A percentile compares a stretch with the other conserved stretches of the same genome.
phyloP scores from a whole-genome alignment of 1,140 invertebrate species.

The Bombus waltoni region DNA sequence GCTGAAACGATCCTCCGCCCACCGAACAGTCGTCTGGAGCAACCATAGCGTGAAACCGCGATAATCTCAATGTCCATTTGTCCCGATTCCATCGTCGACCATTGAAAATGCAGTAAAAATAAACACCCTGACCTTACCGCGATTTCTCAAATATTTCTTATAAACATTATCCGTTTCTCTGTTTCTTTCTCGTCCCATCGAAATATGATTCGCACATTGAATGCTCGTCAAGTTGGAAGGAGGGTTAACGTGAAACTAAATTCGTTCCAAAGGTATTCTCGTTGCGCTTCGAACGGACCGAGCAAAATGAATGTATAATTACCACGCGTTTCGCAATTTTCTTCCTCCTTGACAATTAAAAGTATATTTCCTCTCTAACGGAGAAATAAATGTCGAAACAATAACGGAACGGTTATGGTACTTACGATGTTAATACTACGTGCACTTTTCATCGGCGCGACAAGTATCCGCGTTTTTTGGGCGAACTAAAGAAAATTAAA shows the following conservation, averaged over 20 bases:
- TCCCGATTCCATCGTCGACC: slow-evolving; percentile 26
- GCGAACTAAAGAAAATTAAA: slow-evolving; percentile 47
- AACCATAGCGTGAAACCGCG: slow-evolving; percentile 64
- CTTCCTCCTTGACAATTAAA: neutral
- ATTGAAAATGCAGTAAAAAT: slow-evolving; percentile 33
- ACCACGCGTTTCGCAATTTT: too few relatives aligned
- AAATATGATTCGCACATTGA: neutral
- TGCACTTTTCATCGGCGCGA: neutral
- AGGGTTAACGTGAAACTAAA: neutral
- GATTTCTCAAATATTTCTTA: neutral
- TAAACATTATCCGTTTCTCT: neutral
- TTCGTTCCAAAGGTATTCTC: neutral
- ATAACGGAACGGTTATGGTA: neutral
- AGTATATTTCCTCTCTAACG: neutral
- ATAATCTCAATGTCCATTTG: slow-evolving; percentile 65
- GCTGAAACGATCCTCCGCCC: slow-evolving; percentile 62
- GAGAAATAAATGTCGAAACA: neutral
- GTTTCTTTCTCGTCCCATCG: too few relatives aligned
- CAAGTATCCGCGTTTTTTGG: neutral
- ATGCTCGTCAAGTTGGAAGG: too few relatives aligned
- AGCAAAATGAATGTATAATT: slow-evolving; percentile 10
- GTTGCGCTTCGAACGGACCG: neutral
- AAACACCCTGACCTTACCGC: neutral
- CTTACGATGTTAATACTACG: neutral
- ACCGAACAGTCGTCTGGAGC: slow-evolving; percentile 29